Conservation (phyloP, 2,888 invertebrate genomes). For the Sminthurides aquaticus region DNA sequence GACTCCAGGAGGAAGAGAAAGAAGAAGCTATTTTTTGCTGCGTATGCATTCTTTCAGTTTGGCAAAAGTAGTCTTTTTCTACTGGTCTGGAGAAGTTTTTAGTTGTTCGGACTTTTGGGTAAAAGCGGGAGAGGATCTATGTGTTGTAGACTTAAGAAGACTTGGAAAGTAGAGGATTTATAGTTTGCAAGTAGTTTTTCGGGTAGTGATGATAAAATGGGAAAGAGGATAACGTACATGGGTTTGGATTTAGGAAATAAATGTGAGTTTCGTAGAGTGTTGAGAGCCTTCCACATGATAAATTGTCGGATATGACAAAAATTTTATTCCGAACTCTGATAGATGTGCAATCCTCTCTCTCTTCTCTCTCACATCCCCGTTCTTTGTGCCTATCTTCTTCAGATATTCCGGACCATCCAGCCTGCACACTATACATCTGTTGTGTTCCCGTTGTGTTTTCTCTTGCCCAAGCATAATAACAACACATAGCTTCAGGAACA, state of each 20-base stretch:
- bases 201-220: constrained; percentile 21
- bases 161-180: background rate
- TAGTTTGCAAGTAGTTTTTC: background rate
- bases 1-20: background rate
- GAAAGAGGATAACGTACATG: constrained; percentile 21
- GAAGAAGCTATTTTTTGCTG: background rate
- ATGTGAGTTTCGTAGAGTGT: constrained; percentile 22
- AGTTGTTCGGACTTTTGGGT: background rate
- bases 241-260: constrained; percentile 23
- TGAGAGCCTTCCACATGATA: constrained; percentile 31
- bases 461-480: no score
- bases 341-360: constrained; percentile 26
- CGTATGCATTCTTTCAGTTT: background rate
- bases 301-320: constrained; percentile 42
- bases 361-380: background rate
- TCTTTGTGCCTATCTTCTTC: no score
- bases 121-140: background rate
- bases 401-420: no score
- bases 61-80: background rate
- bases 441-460: background rate
- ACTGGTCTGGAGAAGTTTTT: background rate
- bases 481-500: no score
- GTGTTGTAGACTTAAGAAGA: background rate
- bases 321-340: constrained; percentile 43
- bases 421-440: background rate